phyloP scores from a whole-genome alignment of 2,113 vertebrate species.

The Ibidorhyncha struthersii region DNA sequence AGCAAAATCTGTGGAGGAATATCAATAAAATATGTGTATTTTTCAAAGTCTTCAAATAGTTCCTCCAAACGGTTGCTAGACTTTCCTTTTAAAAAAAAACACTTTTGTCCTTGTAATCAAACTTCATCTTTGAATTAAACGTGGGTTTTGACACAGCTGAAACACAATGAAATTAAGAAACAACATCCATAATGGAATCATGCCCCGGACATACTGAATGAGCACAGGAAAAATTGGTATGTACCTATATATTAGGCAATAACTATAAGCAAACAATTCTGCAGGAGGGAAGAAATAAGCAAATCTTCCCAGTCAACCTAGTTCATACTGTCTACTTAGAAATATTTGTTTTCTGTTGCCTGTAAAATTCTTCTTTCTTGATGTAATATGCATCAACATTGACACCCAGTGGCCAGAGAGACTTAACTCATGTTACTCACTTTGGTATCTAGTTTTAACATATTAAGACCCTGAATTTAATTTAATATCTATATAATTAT shows the following conservation, averaged over 20 bases:
- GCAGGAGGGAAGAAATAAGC: not conserved
- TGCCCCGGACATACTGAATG: not conserved
- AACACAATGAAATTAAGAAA: not conserved
- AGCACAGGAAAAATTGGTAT: not conserved
- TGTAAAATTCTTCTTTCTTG: slow-evolving; percentile 18
- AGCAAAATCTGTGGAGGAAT: not conserved
- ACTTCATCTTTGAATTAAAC: not conserved
- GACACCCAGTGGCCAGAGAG: slow-evolving; percentile 8
- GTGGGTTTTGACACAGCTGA: not conserved
- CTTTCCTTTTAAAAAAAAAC: not conserved
- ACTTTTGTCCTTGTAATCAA: not conserved
- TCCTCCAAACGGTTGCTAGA: not conserved
- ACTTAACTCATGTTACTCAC: not conserved
- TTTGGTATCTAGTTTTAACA: not conserved
- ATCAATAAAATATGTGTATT: not conserved
- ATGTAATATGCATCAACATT: not conserved
- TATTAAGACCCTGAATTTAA: not conserved
- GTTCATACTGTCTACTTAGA: not conserved
- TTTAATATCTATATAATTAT: not conserved
- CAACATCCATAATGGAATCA: not conserved
- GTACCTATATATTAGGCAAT: not conserved
- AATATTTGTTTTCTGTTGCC: not conserved
- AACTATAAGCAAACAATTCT: not conserved
- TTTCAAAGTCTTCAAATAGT: not conserved
- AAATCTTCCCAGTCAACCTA: not conserved